Evolutionary conservation across 1,140 invertebrate species (phyloP).

Genomic region (Plodia interpunctella): DNA sequence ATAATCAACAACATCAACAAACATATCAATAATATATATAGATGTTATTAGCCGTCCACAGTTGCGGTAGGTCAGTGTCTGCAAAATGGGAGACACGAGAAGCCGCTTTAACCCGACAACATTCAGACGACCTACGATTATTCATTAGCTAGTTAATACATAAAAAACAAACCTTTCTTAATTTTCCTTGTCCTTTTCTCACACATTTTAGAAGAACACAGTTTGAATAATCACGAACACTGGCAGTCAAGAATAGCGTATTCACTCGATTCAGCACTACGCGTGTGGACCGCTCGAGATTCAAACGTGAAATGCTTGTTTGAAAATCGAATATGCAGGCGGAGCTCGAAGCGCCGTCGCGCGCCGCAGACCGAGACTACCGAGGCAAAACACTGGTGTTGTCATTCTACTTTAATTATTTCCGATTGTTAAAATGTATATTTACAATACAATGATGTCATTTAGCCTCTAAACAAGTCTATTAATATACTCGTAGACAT

Average conservation of each 20-base stretch:
- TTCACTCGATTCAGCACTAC: not conserved
- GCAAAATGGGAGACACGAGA: not conserved
- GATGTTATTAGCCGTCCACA: not conserved
- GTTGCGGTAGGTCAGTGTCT: slow-evolving; percentile 15
- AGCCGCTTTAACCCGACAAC: not conserved
- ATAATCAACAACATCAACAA: no score
- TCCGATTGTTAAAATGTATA: slow-evolving; percentile 9
- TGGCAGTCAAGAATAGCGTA: slow-evolving; percentile 24
- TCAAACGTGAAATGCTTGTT: slow-evolving; percentile 39
- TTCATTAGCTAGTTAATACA: not conserved
- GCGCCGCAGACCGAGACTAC: slow-evolving; percentile 1
- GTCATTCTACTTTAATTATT: slow-evolving; percentile 21
- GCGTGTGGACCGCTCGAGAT: slow-evolving; percentile 33
- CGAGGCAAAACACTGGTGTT: slow-evolving; percentile 39
- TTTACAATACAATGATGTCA: not conserved
- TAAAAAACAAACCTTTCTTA: slow-evolving; percentile 49
- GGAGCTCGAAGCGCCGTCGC: slow-evolving; percentile 15
- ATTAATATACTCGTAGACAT: no score
- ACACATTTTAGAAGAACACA: slow-evolving; percentile 57
- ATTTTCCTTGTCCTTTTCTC: slow-evolving; percentile 62
- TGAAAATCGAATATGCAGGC: slow-evolving; percentile 49
- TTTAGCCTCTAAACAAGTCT: no score
- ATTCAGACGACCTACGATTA: not conserved
- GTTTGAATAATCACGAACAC: slow-evolving; percentile 30
- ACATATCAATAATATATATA: no score